These are phyloP conservation scores for Conomelus anceps DNA, from an alignment of 2,888 invertebrate species.

Conservation along the genomic window DNA sequence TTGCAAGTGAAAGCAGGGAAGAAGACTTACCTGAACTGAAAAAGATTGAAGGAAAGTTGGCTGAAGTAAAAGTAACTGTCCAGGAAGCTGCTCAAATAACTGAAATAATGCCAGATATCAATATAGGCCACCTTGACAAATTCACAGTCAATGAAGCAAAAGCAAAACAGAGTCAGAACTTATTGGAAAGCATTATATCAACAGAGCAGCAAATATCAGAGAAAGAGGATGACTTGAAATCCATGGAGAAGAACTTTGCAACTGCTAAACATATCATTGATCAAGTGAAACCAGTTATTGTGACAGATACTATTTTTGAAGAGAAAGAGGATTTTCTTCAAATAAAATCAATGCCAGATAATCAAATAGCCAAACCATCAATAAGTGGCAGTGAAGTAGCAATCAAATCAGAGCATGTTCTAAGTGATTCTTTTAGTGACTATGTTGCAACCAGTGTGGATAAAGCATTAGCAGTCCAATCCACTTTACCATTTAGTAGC, in stretches of 20 bases:
- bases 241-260: constrained; percentile 33
- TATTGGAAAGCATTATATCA: constrained; percentile 34
- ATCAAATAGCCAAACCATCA: constrained; percentile 38
- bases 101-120: constrained; percentile 30
- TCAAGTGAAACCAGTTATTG: constrained; percentile 39
- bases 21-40: constrained; percentile 20
- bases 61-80: constrained; percentile 34
- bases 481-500: constrained; percentile 43
- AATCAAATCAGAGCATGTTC: constrained; percentile 45
- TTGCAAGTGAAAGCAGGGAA: constrained; percentile 35
- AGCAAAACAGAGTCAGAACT: constrained; percentile 33
- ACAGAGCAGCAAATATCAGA: constrained; percentile 36
- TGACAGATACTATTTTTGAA: constrained; percentile 43
- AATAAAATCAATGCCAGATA: constrained; percentile 35
- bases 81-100: constrained; percentile 38
- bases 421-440: constrained; percentile 37
- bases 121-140: constrained; percentile 35
- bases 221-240: constrained; percentile 35
- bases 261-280: constrained; percentile 35
- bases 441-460: constrained; percentile 36
- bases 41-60: constrained; percentile 30
- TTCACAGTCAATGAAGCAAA: constrained; percentile 38
- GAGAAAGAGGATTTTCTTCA: constrained; percentile 45
- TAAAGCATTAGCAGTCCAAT: constrained; percentile 39
- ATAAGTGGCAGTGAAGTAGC: constrained; percentile 46